phyloP scores from a whole-genome alignment of 2,113 vertebrate species.

The Platichthys stellatus region DNA sequence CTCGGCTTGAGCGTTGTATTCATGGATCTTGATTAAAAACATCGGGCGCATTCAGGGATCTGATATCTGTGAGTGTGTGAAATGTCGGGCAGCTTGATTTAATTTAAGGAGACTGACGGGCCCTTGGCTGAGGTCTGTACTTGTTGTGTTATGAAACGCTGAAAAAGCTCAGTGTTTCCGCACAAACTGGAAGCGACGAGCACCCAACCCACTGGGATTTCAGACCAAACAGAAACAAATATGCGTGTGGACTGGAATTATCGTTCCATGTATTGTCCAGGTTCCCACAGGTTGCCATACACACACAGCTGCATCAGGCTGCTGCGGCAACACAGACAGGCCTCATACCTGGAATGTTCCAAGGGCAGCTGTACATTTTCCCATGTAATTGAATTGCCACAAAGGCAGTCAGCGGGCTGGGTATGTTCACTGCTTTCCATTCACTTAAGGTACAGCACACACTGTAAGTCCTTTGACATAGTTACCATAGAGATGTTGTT shows the following conservation, averaged over 20 bases:
- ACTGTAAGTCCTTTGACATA: slow-evolving; percentile 55
- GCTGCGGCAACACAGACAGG: slow-evolving; percentile 23
- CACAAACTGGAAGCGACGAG: not conserved
- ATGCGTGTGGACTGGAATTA: not conserved
- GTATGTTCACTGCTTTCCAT: slow-evolving; percentile 51
- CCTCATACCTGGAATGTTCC: slow-evolving; percentile 51
- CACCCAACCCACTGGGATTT: not conserved
- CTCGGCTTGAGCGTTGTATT: too few species aligned
- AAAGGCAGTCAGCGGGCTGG: slow-evolving; percentile 64
- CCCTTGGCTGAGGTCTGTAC: too few species aligned
- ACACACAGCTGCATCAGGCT: slow-evolving; percentile 9
- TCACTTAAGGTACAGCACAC: slow-evolving; percentile 52
- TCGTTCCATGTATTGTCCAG: not conserved
- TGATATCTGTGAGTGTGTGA: too few species aligned
- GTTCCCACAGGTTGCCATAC: not conserved
- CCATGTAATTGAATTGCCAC: slow-evolving; percentile 65
- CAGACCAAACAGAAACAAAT: not conserved
- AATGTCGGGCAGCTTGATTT: too few species aligned
- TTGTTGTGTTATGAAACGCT: not conserved
- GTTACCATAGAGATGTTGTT: slow-evolving; percentile 79
- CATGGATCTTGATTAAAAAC: too few species aligned
- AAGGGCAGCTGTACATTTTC: slow-evolving; percentile 67
- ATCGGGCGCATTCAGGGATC: too few species aligned
- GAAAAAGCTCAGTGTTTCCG: not conserved
- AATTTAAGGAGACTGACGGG: too few species aligned